phyloP scores from a whole-genome alignment of 2,888 invertebrate genomes.

The Caenorhabditis uteleia region DNA sequence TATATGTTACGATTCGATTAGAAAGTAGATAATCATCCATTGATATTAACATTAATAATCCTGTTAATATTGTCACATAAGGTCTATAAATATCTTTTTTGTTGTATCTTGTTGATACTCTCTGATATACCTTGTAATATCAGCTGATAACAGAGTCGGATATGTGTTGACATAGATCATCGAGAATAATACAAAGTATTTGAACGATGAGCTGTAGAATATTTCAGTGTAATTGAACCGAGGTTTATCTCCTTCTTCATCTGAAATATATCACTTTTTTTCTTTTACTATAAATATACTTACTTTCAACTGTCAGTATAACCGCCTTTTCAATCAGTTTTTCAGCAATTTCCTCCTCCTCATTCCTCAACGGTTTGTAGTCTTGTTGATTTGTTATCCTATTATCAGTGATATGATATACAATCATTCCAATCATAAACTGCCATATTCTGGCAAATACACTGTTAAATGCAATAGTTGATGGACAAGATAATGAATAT shows the following conservation, averaged over 20 bases:
- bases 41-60: conserved; percentile 8
- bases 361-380: no score
- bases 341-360: no score
- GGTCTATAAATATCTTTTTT: no score
- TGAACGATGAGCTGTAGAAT: background rate
- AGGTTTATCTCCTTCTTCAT: no score
- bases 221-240: conserved; percentile 1
- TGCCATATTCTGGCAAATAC: conserved; percentile 43
- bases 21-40: conserved; percentile 7
- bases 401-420: background rate
- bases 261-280: no score
- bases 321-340: no score
- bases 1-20: conserved; percentile 11
- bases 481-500: conserved; percentile 1
- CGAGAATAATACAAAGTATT: background rate
- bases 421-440: conserved; percentile 25
- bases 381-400: no score
- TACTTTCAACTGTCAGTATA: no score
- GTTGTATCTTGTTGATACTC: no score
- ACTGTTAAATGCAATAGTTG: conserved; percentile 22
- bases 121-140: no score
- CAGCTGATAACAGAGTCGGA: no score
- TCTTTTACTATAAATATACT: no score
- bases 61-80: conserved; percentile 10
- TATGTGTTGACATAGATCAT: background rate